A percentile compares a stretch with the other conserved stretches of the same genome.
Conservation (phyloP, 1,140 invertebrate genomes). For the Bombus ignitus region DNA sequence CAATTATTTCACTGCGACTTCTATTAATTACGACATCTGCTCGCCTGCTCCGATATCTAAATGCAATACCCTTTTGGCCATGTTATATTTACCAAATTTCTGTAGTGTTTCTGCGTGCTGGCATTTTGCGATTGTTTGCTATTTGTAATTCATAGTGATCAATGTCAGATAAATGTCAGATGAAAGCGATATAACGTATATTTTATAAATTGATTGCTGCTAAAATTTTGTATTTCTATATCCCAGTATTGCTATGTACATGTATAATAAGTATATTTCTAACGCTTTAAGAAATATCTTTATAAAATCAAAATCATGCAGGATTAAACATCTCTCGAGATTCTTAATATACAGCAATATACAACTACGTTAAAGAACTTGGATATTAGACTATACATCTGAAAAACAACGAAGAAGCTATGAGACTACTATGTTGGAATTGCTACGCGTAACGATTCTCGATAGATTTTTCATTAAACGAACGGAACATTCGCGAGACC, state of each 20-base stretch:
- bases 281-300: too few relatives aligned
- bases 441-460: neutral
- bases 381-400: neutral
- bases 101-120: too few relatives aligned
- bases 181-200: too few relatives aligned
- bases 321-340: too few relatives aligned
- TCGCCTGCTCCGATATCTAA: neutral
- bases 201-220: too few relatives aligned
- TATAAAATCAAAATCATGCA: too few relatives aligned
- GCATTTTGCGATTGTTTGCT: too few relatives aligned
- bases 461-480: neutral
- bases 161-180: too few relatives aligned
- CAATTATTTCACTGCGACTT: constrained; percentile 30
- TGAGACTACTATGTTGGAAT: neutral
- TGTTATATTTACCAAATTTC: neutral
- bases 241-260: too few relatives aligned
- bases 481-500: neutral
- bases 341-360: neutral
- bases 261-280: too few relatives aligned
- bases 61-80: neutral
- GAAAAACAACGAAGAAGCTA: neutral
- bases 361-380: neutral
- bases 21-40: constrained; percentile 24
- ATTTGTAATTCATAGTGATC: too few relatives aligned
- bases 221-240: too few relatives aligned